Evolutionary conservation across 1,140 invertebrate genomes (phyloP), one percentile per base, ranked within the genome.

Genomic region (Drosophila biarmipes): DNA sequence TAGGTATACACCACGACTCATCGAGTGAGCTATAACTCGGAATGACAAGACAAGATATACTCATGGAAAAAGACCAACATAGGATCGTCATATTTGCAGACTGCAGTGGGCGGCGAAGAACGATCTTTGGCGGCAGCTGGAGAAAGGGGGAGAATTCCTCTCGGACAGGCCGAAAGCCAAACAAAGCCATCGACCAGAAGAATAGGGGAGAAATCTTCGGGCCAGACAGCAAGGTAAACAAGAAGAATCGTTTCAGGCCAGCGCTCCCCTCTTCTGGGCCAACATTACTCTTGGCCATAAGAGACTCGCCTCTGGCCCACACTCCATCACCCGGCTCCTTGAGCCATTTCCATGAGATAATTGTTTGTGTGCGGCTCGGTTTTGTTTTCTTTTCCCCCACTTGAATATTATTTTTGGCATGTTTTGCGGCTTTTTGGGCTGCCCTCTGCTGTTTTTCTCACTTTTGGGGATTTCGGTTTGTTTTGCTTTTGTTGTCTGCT

Each of bases 321-420:
- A 57, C 64, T 49, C 24, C 68, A 69, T 57, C 64, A 69, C 35
- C 34, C 43, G 43, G 7, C 46, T 38, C 31, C 62, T 37, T 54
- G 56, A 69, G n/a, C 31, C 67, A 71, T 56, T 69, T 71, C 51
- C 67, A 71, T 56, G 56, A 71, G 67, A 71, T 71, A 71, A 71
- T 71, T 71, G 64, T 71, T 69, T 54, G 51, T 51, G 73, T 46
- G 43, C 42, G 17, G 46, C 19, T 40, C 34, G 6, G 42, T 43
- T 31, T 11, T 66, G 4, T n/a, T 37, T 45, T 0, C 5, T 42
- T 59, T 29, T 62, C 52, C 24, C 24, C 54, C 51, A 59, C 68
- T 82, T 87, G 75, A 86, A 67, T 87, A 87, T 89, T 87, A 87
- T 87, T 87, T 87, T 87, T 87, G 82, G 82, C 82, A 79, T 87